Evolutionary conservation across 1,140 invertebrate genomes (phyloP).

Genomic region (Ceratosolen fusciceps): DNA sequence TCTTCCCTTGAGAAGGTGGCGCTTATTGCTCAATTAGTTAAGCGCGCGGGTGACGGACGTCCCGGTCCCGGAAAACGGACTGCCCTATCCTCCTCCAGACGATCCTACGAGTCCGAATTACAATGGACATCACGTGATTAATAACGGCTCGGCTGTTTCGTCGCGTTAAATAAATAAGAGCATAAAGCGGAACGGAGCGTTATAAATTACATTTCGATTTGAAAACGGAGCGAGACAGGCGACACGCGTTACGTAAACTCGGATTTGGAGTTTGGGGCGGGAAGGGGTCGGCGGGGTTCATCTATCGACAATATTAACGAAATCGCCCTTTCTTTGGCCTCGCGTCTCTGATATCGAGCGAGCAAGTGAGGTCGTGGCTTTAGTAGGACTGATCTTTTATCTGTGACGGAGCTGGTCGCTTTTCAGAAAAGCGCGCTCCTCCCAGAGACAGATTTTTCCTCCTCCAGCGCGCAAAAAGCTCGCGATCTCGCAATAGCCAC

Average conservation of each 20-base stretch:
- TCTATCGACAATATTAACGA: background rate
- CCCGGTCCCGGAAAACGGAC: no score
- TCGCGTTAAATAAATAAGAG: no score
- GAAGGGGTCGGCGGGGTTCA: background rate
- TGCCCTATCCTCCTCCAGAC: no score
- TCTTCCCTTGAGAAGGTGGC: no score
- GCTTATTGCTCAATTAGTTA: background rate
- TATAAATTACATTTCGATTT: no score
- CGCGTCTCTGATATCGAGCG: background rate
- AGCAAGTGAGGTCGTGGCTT: background rate
- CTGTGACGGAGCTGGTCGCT: background rate
- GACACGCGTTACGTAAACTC: background rate
- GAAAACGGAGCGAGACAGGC: background rate
- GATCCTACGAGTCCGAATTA: no score
- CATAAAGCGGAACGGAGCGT: no score
- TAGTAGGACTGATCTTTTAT: background rate
- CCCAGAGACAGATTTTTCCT: background rate
- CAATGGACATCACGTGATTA: no score
- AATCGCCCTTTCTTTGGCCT: background rate
- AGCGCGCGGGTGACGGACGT: no score
- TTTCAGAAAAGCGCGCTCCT: background rate
- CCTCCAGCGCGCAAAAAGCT: constrained; percentile 4
- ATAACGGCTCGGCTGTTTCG: no score
- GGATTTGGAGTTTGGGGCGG: background rate
- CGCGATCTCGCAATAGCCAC: constrained; percentile 20